Base-by-base conservation (phyloP, 2,113 vertebrate genomes). In the Acanthisitta chloris region DNA sequence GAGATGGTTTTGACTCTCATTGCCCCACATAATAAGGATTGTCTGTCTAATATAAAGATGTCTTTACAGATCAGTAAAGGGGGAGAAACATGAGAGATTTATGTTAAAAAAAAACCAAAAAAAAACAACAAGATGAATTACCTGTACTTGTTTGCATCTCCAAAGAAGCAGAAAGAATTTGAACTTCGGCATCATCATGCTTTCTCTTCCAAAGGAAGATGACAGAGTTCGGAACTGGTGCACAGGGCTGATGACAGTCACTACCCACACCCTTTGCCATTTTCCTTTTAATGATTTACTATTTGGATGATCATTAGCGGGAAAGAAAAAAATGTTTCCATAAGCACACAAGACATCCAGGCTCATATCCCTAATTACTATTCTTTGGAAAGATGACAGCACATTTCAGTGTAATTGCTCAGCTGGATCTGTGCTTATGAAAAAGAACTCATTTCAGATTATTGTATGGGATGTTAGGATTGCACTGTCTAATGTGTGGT, bases 201-300 rank as follows among this genome's bases (percentile, higher is more conserved):
- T 74, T 90, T 88, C 52, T 80, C 24, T 72, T 88, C 74, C 15
- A 17, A 77, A 70, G 33, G 20, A 82, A 73, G 74, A 77, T 46
- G 66, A 73, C 62, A 70, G 42, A 87, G 26, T 88, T 73, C 93
- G 59, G 31, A 81, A 31, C 43, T 77, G 49, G 62, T 85, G 83
- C 52, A 80, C 29, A 24, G 81, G 36, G 70, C 38, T 90, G 81
- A 66, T 76, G 84, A 64, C 83, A 94, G 77, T 29, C 73, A 86
- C 64, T 92, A 5, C 42, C 58, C 74, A 77, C 87, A 83, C 90
- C 85, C 81, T 93, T 83, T 81, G 33, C 70, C 71, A 31, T 91
- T 95, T 95, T 94, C 49, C 42, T 96, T 94, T 82, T 93, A 91
- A 94, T 92, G 71, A 48, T 97, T 96, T 96, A 61, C 66, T 89